Base-by-base conservation (phyloP, 1,140 invertebrate genomes). In the Sminthurinus signatus region DNA sequence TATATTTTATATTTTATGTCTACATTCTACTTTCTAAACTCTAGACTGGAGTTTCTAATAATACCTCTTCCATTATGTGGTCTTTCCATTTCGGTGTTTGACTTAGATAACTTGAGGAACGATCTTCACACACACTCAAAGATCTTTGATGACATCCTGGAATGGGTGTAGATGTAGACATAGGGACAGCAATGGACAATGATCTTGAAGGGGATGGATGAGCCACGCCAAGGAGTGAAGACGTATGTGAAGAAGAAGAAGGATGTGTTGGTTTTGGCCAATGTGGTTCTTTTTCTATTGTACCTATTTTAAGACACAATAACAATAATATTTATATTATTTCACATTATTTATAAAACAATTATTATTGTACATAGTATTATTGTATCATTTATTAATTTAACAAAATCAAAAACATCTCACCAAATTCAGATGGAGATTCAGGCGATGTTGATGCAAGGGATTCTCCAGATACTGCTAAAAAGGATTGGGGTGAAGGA, bases 101-200 rank as follows among this genome's bases (percentile, higher is more conserved):
- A 48, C 8, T 48, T 21, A 48, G 17, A 25, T 10, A 48, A 5
- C 8, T 48, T 52, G 36, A 44, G 46, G 44, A 36, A 0, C 64
- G 56, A 31, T 66, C 58, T 27, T 66, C 58, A 2, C 51, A 42
- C 31, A 66, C 60, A 60, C 69, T 67, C 43, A 58, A 28, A 27
- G 66, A 64, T 12, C 57, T 48, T 48, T 57, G 62, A 39, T 56
- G 55, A 27, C 12, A n/a, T n/a, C n/a, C n/a, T n/a, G n/a, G 31
- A 8, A 21, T 57, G 10, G 23, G 28, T 36, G 23, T 57, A 10
- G 23, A 57, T 4, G 32, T 15, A 14, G 29, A 27, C 14, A 46
- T 12, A 5, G 46, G 46, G 3, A 29, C 28, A 8, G 50, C 27
- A 14, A 52, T 27, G 4, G 23, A 28, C 50, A 52, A 27, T 10